phyloP scores from a whole-genome alignment of 1,140 invertebrate species.

The Portunus trituberculatus region DNA sequence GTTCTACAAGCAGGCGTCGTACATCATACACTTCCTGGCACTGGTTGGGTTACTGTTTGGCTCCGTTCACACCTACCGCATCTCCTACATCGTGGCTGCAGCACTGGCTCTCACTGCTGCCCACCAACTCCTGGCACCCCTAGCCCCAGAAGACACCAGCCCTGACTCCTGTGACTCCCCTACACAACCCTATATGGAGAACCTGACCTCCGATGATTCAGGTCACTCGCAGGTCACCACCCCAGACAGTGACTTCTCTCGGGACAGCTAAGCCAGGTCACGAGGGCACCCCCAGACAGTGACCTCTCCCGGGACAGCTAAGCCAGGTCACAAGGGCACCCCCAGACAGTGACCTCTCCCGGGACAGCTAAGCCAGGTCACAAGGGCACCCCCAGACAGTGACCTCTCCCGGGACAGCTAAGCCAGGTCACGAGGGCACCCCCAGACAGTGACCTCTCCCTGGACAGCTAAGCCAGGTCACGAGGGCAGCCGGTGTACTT shows the following conservation, averaged over 20 bases:
- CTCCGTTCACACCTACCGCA: conserved; percentile 64
- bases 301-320: too few relatives aligned
- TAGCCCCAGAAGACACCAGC: background rate
- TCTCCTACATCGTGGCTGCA: conserved; percentile 60
- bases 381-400: too few relatives aligned
- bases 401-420: too few relatives aligned
- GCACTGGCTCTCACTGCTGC: conserved; percentile 52
- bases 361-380: too few relatives aligned
- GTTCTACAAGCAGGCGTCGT: conserved; percentile 66
- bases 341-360: too few relatives aligned
- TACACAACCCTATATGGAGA: conserved; percentile 38
- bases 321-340: too few relatives aligned
- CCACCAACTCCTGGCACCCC: conserved; percentile 69
- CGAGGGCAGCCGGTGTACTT: too few relatives aligned
- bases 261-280: too few relatives aligned
- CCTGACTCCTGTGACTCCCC: background rate
- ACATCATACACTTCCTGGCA: conserved; percentile 58
- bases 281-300: too few relatives aligned
- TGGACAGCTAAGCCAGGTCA: too few relatives aligned
- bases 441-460: too few relatives aligned
- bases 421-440: too few relatives aligned
- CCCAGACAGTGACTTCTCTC: background rate
- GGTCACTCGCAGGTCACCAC: background rate
- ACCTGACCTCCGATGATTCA: background rate
- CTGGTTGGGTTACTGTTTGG: conserved; percentile 64